Conservation (phyloP, 2,113 vertebrate species). For the Eurypyga helias region DNA sequence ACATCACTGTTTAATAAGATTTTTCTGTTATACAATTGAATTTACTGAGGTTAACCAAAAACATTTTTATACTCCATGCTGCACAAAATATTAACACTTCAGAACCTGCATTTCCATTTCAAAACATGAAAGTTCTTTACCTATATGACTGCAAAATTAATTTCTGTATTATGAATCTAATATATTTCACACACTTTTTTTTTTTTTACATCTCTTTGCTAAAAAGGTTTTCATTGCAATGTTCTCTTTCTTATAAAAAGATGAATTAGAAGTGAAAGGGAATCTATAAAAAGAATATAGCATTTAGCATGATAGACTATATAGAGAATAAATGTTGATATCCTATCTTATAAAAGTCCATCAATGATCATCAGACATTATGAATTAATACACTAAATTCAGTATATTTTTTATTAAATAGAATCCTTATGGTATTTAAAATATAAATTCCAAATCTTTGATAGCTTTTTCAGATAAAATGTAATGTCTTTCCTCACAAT, state of each 20-base stretch:
- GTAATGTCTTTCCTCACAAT: neutral
- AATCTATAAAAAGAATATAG: neutral
- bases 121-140: neutral
- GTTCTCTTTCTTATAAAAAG: neutral
- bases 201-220: neutral
- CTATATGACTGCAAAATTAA: neutral
- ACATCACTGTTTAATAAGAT: neutral
- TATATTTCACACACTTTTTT: neutral
- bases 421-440: neutral
- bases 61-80: neutral
- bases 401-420: neutral
- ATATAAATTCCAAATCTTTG: neutral
- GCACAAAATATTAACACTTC: neutral
- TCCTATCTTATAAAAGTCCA: neutral
- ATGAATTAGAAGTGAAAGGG: neutral
- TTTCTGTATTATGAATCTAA: neutral
- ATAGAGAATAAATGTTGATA: neutral
- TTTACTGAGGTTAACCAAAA: neutral
- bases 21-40: neutral
- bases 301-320: neutral
- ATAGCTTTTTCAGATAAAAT: neutral
- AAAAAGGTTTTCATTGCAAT: neutral
- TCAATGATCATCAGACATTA: neutral
- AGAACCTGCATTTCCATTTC: neutral
- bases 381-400: neutral